These are phyloP conservation scores for Baryphthengus martii DNA, from an alignment of 2,113 vertebrate genomes.

Conservation along the genomic window DNA sequence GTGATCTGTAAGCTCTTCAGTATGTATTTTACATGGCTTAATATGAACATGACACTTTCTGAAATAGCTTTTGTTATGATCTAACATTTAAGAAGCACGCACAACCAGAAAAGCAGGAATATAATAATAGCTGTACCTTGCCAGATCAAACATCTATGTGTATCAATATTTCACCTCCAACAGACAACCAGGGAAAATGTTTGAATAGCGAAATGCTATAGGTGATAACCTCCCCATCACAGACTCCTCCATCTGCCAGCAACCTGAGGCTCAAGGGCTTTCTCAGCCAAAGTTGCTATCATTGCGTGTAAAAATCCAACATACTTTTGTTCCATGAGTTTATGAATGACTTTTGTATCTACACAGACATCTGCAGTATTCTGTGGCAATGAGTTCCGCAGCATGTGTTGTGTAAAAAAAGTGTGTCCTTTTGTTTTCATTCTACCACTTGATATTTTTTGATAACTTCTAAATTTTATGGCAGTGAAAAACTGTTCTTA, in stretches of 20 bases:
- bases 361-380: neutral
- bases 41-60: accelerated
- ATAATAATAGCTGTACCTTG: neutral
- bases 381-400: neutral
- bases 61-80: neutral
- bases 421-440: neutral
- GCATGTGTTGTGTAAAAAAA: neutral
- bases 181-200: neutral
- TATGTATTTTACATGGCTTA: neutral
- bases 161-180: neutral
- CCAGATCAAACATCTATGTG: neutral
- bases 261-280: neutral
- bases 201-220: neutral
- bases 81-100: neutral
- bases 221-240: neutral
- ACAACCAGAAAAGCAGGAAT: neutral
- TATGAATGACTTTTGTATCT: neutral
- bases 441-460: neutral
- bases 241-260: neutral
- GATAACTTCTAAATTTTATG: neutral
- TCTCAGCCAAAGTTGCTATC: neutral
- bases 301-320: neutral
- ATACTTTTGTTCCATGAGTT: neutral
- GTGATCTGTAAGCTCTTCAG: neutral
- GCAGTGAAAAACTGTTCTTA: neutral